Percentiles rank a stretch among this genome's conserved stretches.
Conservation (phyloP, 2,113 vertebrate genomes). For the Hippocampus zosterae region DNA sequence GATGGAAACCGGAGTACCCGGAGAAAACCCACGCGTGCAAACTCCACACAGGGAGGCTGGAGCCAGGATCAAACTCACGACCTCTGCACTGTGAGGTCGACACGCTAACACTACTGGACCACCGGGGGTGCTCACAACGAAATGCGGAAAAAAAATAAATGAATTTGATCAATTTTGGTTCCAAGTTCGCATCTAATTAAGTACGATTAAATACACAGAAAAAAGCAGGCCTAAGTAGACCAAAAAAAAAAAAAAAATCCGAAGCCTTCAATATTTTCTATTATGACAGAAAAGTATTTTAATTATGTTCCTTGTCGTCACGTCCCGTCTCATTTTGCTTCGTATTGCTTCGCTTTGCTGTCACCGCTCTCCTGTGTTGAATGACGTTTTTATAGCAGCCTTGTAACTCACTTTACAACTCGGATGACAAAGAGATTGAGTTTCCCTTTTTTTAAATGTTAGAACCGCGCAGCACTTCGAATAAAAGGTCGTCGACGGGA, state of each 20-base stretch:
- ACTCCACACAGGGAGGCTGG: no score
- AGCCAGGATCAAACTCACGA: no score
- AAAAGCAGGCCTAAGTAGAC: neutral
- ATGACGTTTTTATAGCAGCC: slow-evolving; percentile 15
- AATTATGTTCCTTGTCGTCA: neutral
- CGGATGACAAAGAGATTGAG: slow-evolving; percentile 9
- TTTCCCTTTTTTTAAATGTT: slow-evolving; percentile 20
- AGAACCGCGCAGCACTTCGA: slow-evolving; percentile 8
- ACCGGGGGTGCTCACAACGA: no score
- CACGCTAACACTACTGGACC: no score
- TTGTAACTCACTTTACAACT: slow-evolving; percentile 20
- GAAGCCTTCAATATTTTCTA: neutral
- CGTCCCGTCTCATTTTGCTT: slow-evolving; percentile 1
- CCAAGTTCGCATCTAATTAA: neutral
- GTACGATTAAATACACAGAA: neutral
- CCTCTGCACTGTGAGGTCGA: no score
- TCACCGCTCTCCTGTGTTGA: slow-evolving; percentile 18
- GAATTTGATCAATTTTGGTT: neutral
- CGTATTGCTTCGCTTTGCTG: no score
- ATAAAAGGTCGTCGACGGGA: slow-evolving; percentile 24
- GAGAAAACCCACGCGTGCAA: no score
- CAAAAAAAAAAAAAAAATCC: neutral
- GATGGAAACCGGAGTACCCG: no score
- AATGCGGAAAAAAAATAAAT: no score
- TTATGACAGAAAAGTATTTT: neutral